phyloP scores from a whole-genome alignment of 1,140 invertebrate genomes.

The Pemphigus obesinymphae region DNA sequence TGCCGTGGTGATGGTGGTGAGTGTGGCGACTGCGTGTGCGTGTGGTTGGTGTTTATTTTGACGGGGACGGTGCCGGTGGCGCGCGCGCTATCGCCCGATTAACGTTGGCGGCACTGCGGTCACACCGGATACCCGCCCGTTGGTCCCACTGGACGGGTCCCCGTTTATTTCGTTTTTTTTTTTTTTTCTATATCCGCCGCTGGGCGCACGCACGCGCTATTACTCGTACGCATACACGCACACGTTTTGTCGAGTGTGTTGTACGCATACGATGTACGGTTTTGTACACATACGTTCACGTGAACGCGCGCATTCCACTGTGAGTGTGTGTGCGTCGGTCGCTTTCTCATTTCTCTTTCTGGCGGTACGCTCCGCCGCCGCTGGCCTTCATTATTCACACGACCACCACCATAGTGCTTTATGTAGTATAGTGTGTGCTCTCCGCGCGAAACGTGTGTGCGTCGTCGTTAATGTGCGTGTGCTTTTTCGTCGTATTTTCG shows the following conservation, averaged over 20 bases:
- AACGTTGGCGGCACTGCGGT: conserved; percentile 35
- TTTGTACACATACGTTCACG: background rate
- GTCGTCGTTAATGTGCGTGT: too few relatives aligned
- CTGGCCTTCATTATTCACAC: background rate
- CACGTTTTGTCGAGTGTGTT: background rate
- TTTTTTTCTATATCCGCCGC: background rate
- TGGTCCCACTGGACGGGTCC: conserved; percentile 34
- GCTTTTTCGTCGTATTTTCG: background rate
- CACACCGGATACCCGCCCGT: conserved; percentile 26
- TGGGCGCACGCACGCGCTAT: background rate
- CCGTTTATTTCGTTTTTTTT: conserved; percentile 1
- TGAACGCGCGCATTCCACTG: conserved; percentile 19
- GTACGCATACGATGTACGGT: background rate
- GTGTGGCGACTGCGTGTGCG: background rate
- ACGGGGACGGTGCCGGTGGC: background rate
- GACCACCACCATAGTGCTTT: conserved; percentile 1
- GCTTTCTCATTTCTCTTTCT: conserved; percentile 42
- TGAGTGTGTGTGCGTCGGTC: conserved; percentile 3
- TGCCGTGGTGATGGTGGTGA: too few relatives aligned
- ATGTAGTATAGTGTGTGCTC: background rate
- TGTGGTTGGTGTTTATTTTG: conserved; percentile 17
- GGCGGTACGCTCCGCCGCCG: conserved; percentile 31
- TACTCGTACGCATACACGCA: too few relatives aligned
- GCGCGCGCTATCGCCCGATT: background rate
- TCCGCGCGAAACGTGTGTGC: background rate